These are phyloP conservation scores for Eurystomus gularis DNA, from an alignment of 2,113 vertebrate species.

Conservation along the genomic window DNA sequence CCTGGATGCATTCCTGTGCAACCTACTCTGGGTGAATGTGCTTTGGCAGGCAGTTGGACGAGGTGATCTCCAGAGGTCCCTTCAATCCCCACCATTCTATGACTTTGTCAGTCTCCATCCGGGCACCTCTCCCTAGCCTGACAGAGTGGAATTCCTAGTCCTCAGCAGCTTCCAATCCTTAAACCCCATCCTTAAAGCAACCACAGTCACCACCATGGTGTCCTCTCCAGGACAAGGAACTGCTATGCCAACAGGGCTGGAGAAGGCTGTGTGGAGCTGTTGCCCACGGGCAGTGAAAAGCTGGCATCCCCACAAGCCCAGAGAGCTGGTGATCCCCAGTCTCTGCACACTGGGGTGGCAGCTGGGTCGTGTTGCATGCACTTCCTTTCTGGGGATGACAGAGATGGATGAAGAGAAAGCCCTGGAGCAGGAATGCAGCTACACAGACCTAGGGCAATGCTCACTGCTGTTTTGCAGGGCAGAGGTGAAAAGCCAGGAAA, in stretches of 20 bases:
- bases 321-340: background rate
- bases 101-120: too few relatives aligned
- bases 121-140: background rate
- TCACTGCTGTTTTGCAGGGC: background rate
- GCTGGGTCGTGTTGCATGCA: background rate
- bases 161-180: background rate
- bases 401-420: background rate
- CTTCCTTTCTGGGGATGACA: background rate
- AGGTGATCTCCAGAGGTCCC: too few relatives aligned
- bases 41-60: too few relatives aligned
- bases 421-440: background rate
- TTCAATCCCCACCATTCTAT: too few relatives aligned
- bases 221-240: background rate
- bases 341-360: rapidly evolving
- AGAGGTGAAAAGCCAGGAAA: background rate
- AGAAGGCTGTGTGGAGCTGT: background rate
- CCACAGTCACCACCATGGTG: rapidly evolving
- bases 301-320: rapidly evolving
- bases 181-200: background rate
- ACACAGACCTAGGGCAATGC: background rate
- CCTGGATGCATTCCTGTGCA: too few relatives aligned
- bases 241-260: background rate
- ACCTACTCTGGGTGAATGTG: too few relatives aligned
- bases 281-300: rapidly evolving
- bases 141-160: background rate